Evolutionary conservation across 1,140 invertebrate genomes (phyloP), one percentile per base, ranked within the genome.

Genomic region (Cotesia typhae): DNA sequence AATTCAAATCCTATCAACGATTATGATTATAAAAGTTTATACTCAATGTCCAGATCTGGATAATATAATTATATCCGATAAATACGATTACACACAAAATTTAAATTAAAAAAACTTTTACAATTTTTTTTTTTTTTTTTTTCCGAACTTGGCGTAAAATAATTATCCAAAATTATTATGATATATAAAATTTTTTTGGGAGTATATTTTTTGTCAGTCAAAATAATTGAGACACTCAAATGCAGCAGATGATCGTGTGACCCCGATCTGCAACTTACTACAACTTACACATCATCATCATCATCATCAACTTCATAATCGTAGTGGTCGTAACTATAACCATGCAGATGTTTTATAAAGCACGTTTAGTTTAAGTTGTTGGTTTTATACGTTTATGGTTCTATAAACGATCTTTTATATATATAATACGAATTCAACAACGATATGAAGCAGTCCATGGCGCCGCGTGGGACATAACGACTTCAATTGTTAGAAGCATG

Each of bases 401-500:
- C 51, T 67, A 51, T 55, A 67, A 55, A 51, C 52, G 12, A 67
- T 28, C 51, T 67, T 67, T 38, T 63, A 63, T 63, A 63, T 37
- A 57, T 57, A 57, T 57, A 57, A 1, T 63, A 36, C 14, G 63
- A 14, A 55, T 71, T 71, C 65, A 55, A 65, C 70, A 55, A 66
- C 70, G 51, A 67, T 52, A 63, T 63, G 60, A 55, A 52, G 7
- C 14, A 65, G 63, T 38, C 28, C 41, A 20, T 67, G 51, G 66
- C 66, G 66, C 66, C 53, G 51, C 64, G 51, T 63, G 65, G 67
- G 67, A 72, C 52, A 72, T 70, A 75, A 75, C 67, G 66, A 72
- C 57, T 65, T 38, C 74, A 75, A 75, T 75, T 72, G 74, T 72
- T 72, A 59, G 67, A 67, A 38, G 74, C 68, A 75, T 75, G 53